Conservation (phyloP, 1,140 invertebrate species). For the Orussus abietinus region DNA sequence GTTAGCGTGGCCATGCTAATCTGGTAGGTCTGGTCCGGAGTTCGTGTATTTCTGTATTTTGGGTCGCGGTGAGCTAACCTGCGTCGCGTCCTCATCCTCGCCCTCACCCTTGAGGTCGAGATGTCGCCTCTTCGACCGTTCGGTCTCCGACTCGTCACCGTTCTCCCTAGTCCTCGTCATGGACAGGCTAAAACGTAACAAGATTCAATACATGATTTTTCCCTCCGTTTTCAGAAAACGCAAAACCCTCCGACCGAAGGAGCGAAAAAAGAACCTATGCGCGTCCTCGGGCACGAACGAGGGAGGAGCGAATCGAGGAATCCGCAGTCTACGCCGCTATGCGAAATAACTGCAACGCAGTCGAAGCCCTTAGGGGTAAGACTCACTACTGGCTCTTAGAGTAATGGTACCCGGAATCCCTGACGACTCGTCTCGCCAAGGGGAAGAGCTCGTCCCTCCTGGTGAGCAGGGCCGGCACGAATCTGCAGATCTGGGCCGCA, state of each 20-base stretch:
- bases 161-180: conserved; percentile 46
- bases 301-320: no score
- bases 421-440: conserved; percentile 88
- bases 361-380: no score
- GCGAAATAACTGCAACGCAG: no score
- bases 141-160: conserved; percentile 51
- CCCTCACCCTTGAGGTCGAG: conserved; percentile 51
- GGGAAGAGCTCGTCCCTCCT: conserved; percentile 93
- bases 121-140: conserved; percentile 42
- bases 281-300: no score
- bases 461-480: conserved; percentile 85
- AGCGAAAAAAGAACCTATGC: no score
- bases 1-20: conserved; percentile 44
- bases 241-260: no score
- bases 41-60: conserved; percentile 35
- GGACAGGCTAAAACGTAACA: conserved; percentile 35
- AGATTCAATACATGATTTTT: no score
- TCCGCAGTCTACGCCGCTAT: no score
- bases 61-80: conserved; percentile 52
- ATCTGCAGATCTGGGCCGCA: conserved; percentile 89
- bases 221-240: no score
- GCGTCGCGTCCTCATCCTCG: conserved; percentile 55
- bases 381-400: conserved; percentile 73
- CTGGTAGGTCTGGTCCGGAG: conserved; percentile 23
- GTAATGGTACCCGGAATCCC: conserved; percentile 88